phyloP scores from a whole-genome alignment of 2,888 invertebrate species.

The Catocala fraxini region DNA sequence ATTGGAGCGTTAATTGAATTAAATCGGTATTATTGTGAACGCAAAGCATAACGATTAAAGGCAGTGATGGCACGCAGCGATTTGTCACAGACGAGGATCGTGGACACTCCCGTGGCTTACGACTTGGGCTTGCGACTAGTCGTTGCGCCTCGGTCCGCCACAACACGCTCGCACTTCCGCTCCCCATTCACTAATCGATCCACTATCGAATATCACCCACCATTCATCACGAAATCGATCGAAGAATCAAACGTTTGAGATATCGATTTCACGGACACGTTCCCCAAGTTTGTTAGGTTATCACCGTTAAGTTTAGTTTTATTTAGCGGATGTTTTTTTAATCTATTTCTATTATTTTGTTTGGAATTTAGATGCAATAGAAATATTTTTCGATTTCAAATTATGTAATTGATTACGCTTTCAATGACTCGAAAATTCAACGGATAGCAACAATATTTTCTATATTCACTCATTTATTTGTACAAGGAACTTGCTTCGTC shows the following conservation, averaged over 20 bases:
- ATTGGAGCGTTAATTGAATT: constrained; percentile 82
- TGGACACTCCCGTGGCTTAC: constrained; percentile 58
- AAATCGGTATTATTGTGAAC: constrained; percentile 74
- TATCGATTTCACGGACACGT: constrained; percentile 80
- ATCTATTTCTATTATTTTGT: constrained; percentile 33
- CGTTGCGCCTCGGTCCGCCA: constrained; percentile 23
- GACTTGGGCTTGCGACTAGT: constrained; percentile 10
- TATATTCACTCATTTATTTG: constrained; percentile 80
- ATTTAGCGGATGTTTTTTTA: constrained; percentile 48
- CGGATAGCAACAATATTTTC: constrained; percentile 59
- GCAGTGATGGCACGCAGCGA: constrained; percentile 75
- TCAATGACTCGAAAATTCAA: constrained; percentile 56
- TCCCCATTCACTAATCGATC: constrained; percentile 80
- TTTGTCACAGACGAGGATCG: constrained; percentile 78
- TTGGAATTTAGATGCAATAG: constrained; percentile 40
- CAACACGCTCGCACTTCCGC: constrained; percentile 71
- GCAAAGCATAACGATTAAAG: constrained; percentile 71
- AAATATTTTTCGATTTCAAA: constrained; percentile 52
- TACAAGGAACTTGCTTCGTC: constrained; percentile 80
- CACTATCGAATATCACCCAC: constrained; percentile 74
- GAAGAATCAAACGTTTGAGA: constrained; percentile 74
- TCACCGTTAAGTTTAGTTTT: constrained; percentile 53
- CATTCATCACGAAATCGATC: constrained; percentile 83
- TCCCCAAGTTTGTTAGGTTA: constrained; percentile 60
- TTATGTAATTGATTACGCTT: constrained; percentile 35